Percentiles rank a stretch among this genome's conserved stretches.
Evolutionary conservation across 35 echinoderm and acorn worm species (phyloP).

Genomic region (Apostichopus californicus): DNA sequence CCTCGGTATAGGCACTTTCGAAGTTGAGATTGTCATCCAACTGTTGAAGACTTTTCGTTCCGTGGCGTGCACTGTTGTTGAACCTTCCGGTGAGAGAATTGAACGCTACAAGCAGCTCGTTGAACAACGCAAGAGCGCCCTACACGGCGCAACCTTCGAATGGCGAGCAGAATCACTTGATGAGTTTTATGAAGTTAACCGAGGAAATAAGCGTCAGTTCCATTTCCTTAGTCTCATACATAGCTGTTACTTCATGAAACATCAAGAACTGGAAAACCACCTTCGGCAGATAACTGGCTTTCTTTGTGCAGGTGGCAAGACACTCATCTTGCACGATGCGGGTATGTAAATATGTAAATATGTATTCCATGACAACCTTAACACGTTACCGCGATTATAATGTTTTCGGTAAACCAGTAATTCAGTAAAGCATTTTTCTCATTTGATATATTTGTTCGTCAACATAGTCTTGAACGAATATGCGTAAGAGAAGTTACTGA

Average conservation of each 20-base stretch:
- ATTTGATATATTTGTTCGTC: too few species aligned
- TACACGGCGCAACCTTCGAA: background rate
- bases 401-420: too few species aligned
- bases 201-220: background rate
- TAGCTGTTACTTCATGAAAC: background rate
- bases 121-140: background rate
- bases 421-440: too few species aligned
- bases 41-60: background rate
- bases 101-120: background rate
- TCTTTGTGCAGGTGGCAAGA: background rate
- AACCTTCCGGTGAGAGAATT: background rate
- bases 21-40: background rate
- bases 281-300: background rate
- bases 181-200: background rate
- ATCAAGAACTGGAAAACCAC: background rate
- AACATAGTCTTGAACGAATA: too few species aligned
- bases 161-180: background rate
- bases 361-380: too few species aligned
- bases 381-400: too few species aligned
- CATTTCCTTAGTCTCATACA: background rate
- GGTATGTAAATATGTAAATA: background rate
- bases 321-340: background rate
- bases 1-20: background rate
- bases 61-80: background rate
- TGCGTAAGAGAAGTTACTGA: too few species aligned